Conservation (phyloP, 2,888 invertebrate genomes). For the Folsomia candida region DNA sequence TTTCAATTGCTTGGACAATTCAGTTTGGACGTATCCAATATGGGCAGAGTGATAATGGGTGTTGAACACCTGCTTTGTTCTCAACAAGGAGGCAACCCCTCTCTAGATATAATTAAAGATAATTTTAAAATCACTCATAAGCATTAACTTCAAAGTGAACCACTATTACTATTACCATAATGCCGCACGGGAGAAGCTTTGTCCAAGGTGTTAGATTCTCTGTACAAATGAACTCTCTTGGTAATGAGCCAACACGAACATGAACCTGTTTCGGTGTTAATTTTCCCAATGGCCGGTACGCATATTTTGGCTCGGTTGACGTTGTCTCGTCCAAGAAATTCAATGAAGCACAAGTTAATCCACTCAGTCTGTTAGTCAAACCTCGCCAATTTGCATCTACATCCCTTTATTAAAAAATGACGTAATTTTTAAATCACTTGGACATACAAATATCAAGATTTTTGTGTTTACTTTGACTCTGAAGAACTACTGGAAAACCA, state of each 20-base stretch:
- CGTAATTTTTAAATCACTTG: constrained; percentile 2
- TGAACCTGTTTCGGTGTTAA: constrained; percentile 58
- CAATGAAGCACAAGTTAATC: constrained; percentile 91
- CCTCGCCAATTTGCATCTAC: constrained; percentile 84
- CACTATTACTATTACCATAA: constrained; percentile 59
- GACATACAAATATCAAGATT: not conserved
- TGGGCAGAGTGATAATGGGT: constrained; percentile 89
- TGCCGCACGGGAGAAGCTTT: constrained; percentile 91
- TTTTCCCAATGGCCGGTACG: constrained; percentile 74
- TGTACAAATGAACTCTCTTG: constrained; percentile 94
- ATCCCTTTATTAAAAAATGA: constrained; percentile 55
- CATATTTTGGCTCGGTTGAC: constrained; percentile 77
- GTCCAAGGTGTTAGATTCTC: constrained; percentile 99
- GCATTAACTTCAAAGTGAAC: not conserved
- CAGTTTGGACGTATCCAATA: constrained; percentile 74
- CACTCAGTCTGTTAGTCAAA: constrained; percentile 85
- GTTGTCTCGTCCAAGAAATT: constrained; percentile 87
- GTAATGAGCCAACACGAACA: constrained; percentile 81
- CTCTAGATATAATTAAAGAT: constrained; percentile 56
- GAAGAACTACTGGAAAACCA: constrained; percentile 71
- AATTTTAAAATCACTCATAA: not conserved
- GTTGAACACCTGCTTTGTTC: constrained; percentile 86
- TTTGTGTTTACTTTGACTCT: constrained; percentile 56
- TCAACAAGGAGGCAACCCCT: constrained; percentile 82
- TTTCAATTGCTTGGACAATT: constrained; percentile 72